Evolutionary conservation across 2,113 vertebrate genomes (phyloP).

Genomic region (Hippolais icterina): DNA sequence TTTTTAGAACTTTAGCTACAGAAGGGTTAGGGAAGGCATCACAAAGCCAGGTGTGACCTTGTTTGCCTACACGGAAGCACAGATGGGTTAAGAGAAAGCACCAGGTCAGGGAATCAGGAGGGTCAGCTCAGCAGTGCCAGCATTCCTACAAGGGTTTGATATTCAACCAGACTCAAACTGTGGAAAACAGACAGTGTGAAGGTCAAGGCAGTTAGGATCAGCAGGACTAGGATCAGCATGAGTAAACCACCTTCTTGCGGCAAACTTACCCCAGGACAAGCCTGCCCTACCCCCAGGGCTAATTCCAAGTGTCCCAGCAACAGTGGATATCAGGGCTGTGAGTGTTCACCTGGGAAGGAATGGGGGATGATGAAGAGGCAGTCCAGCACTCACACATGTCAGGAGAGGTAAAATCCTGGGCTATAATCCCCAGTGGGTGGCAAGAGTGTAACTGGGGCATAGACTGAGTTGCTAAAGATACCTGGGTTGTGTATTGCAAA

Average conservation of each 20-base stretch:
- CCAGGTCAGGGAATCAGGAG: neutral
- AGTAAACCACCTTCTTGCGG: neutral
- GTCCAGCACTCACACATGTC: neutral
- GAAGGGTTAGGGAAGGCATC: neutral
- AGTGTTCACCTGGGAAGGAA: neutral
- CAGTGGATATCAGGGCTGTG: accelerated
- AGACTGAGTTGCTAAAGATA: neutral
- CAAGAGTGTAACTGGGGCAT: neutral
- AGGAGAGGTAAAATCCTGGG: neutral
- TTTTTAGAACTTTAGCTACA: neutral
- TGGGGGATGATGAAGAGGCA: neutral
- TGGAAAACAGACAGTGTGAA: neutral
- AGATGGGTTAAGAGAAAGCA: neutral
- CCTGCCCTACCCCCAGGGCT: neutral
- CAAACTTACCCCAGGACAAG: neutral
- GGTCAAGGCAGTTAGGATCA: neutral
- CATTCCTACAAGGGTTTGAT: neutral
- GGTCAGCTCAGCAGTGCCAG: neutral
- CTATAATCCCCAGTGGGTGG: neutral
- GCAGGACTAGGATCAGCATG: neutral
- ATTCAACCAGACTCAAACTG: neutral
- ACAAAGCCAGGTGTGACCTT: neutral
- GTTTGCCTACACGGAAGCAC: neutral
- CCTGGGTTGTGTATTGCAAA: neutral
- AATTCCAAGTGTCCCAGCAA: neutral